Base-by-base conservation (phyloP, 2,113 vertebrate genomes). In the Cavia porcellus region DNA sequence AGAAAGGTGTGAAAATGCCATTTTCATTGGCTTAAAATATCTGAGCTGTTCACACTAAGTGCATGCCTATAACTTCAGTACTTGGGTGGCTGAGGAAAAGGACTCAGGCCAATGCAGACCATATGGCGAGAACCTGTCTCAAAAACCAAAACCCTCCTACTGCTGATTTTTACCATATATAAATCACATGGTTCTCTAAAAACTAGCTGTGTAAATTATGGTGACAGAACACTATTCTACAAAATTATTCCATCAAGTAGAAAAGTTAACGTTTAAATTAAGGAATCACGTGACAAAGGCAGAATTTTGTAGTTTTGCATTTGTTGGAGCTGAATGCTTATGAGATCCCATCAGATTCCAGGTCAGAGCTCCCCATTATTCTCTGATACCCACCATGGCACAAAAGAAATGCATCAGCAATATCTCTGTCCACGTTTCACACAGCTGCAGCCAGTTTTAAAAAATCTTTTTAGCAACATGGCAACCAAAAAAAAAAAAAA, bases 131-230 rank as follows among this genome's bases (percentile, higher is more conserved):
- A 45, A 7, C 8, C 20, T 74, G 70, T 74, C 72, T 45, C 38
- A 24, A 80, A 80, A 80, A 52, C 64, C 32, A 77, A 77, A 77
- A 77, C 74, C 64, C 74, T 92, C 20, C 55, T 92, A 45, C 30
- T 68, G 17, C 70, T 93, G 17, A 81, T 72, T 30, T 86, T 96
- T 61, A 80, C 64, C n/a, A 30, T 50, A 74, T 92, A 74, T 91
- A 95, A 89, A 86, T 45, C 25, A 94, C 35, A 84, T 3, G 11
- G 22, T 85, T 25, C 92, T 90, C 52, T 97, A 93, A 92, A 89
- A 95, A 62, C 15, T 7, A 86, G 15, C 57, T 91, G 25, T 81
- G 75, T 82, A 95, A 81, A 88, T 52, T 88, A 75, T 42, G 15
- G 35, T 82, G 20, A 35, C 32, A 38, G 19, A 52, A 55, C 35